Conservation (phyloP, 2,888 invertebrate genomes). For the Andrena marginata region DNA sequence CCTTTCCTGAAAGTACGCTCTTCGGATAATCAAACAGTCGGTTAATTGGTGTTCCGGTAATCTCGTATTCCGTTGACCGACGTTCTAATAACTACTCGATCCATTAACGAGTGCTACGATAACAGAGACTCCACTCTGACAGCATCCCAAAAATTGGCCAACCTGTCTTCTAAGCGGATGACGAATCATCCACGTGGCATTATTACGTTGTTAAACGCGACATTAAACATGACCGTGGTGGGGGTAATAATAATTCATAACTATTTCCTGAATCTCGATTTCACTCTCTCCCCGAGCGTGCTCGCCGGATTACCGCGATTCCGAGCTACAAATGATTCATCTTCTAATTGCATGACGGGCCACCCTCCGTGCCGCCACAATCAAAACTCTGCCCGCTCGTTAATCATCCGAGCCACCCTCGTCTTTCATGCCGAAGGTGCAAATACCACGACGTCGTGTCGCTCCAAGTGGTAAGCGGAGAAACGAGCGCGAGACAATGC, state of each 20-base stretch:
- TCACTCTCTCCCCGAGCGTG: constrained; percentile 37
- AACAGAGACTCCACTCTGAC: too few relatives aligned
- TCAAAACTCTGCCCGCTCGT: constrained; percentile 81
- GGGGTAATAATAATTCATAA: constrained; percentile 36
- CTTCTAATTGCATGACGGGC: constrained; percentile 83
- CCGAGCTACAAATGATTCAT: constrained; percentile 83
- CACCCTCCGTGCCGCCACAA: constrained; percentile 76
- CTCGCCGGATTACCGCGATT: constrained; percentile 74
- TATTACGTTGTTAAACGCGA: not conserved
- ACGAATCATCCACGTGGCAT: not conserved
- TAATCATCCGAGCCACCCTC: constrained; percentile 77
- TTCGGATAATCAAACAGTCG: too few relatives aligned
- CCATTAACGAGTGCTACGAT: too few relatives aligned
- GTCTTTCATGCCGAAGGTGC: constrained; percentile 67
- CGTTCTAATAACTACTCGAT: too few relatives aligned
- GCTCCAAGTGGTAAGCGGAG: constrained; percentile 41
- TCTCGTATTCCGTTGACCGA: too few relatives aligned
- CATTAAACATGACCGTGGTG: not conserved
- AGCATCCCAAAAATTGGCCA: too few relatives aligned
- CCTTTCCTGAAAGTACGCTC: too few relatives aligned
- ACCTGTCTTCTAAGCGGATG: not conserved
- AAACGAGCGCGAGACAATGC: constrained; percentile 63
- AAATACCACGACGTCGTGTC: constrained; percentile 68
- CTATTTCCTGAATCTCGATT: constrained; percentile 46
- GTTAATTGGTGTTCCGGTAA: too few relatives aligned